phyloP scores from a whole-genome alignment of 2,888 invertebrate species.

The Orthosia incerta region DNA sequence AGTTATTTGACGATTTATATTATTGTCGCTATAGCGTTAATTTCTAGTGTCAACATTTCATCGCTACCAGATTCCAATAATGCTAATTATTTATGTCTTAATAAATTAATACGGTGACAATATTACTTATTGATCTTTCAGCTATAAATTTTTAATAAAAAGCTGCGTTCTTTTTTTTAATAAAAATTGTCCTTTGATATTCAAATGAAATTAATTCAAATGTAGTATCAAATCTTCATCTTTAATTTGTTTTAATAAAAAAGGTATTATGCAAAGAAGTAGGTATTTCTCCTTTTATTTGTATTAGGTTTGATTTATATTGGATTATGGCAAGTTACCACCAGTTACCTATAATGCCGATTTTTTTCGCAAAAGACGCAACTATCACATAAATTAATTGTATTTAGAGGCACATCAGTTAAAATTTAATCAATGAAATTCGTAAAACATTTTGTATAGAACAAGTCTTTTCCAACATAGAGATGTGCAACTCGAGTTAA shows the following conservation, averaged over 20 bases:
- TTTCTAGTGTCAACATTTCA: constrained; percentile 28
- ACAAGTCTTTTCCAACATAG: too few species aligned
- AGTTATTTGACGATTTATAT: constrained; percentile 24
- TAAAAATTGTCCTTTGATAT: background rate
- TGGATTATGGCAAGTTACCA: constrained; percentile 3
- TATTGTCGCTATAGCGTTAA: constrained; percentile 4
- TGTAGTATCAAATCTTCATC: background rate
- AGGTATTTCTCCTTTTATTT: background rate
- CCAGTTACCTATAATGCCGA: background rate
- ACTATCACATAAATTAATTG: background rate
- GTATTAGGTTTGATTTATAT: background rate
- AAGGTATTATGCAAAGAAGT: background rate
- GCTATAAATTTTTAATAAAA: background rate
- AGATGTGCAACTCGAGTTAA: too few species aligned
- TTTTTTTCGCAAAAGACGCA: background rate
- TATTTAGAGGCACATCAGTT: background rate
- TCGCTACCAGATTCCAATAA: constrained; percentile 28
- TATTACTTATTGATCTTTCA: background rate
- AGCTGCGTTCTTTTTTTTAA: background rate
- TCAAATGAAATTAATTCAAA: constrained; percentile 4
- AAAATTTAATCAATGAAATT: too few species aligned
- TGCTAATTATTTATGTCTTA: constrained; percentile 27
- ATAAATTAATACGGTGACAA: constrained; percentile 16
- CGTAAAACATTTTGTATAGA: too few species aligned
- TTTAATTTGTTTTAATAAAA: background rate